Percentiles rank a stretch among this genome's conserved stretches.
phyloP scores from a whole-genome alignment of 2,888 invertebrate genomes.

The Acrocera orbiculus region DNA sequence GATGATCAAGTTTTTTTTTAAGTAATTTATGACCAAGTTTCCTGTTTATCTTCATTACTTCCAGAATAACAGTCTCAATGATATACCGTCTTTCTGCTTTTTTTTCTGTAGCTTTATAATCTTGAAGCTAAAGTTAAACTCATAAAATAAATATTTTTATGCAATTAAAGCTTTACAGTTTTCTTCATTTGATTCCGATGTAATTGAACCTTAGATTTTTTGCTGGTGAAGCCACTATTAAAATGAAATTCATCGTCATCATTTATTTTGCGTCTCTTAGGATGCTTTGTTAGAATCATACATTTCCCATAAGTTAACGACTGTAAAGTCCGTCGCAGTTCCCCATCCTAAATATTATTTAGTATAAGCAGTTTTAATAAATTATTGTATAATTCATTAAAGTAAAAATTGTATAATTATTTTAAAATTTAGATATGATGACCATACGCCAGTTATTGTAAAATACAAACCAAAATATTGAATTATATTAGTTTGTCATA shows the following conservation, averaged over 20 bases:
- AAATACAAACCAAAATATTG: too few species aligned
- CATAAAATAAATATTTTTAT: neutral
- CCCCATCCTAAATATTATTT: constrained; percentile 48
- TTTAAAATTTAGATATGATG: too few species aligned
- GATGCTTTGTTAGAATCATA: constrained; percentile 74
- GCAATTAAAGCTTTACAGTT: constrained; percentile 66
- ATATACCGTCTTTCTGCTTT: constrained; percentile 98
- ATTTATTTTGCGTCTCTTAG: constrained; percentile 78
- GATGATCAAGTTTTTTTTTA: constrained; percentile 91
- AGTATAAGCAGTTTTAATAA: neutral
- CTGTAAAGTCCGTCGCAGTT: constrained; percentile 84
- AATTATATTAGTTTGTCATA: too few species aligned
- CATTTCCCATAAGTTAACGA: constrained; percentile 96
- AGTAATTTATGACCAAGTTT: constrained; percentile 88
- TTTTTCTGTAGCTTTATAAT: constrained; percentile 91
- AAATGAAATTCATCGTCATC: constrained; percentile 79
- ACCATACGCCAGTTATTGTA: too few species aligned
- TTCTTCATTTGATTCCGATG: constrained; percentile 99
- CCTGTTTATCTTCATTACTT: constrained; percentile 99
- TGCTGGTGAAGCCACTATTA: constrained; percentile 87
- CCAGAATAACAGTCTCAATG: constrained; percentile 97
- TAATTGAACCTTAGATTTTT: constrained; percentile 93
- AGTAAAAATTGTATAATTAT: too few species aligned
- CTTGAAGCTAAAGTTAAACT: constrained; percentile 52
- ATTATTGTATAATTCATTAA: too few species aligned